Conservation (phyloP, 1,140 invertebrate genomes). For the Catajapyx aquilonaris region DNA sequence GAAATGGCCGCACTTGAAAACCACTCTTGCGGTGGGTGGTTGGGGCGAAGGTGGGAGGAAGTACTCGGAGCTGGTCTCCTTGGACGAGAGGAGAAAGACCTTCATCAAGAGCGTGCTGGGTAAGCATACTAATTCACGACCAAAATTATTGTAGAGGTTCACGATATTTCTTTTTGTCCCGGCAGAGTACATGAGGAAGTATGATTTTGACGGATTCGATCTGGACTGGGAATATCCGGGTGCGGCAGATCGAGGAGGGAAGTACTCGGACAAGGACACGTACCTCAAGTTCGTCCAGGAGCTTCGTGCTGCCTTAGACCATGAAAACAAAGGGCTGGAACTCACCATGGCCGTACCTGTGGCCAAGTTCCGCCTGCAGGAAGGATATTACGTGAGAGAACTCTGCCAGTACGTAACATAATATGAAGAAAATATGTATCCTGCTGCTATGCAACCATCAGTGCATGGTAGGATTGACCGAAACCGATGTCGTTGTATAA, state of each 20-base stretch:
- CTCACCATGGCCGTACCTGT: conserved; percentile 69
- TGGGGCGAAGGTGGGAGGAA: conserved; percentile 73
- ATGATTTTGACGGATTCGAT: conserved; percentile 61
- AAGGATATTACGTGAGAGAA: conserved; percentile 72
- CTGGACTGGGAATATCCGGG: conserved; percentile 75
- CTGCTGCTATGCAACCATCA: too few relatives aligned
- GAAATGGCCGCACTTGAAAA: conserved; percentile 49
- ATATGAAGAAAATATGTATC: too few relatives aligned
- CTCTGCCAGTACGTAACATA: conserved; percentile 69
- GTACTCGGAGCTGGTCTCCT: conserved; percentile 54
- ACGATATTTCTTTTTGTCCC: conserved; percentile 7
- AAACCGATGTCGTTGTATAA: too few relatives aligned
- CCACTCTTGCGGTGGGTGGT: conserved; percentile 59
- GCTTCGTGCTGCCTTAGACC: conserved; percentile 50
- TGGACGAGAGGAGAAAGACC: conserved; percentile 36
- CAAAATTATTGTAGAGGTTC: neutral
- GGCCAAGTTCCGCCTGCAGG: conserved; percentile 60
- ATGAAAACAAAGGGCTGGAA: conserved; percentile 51
- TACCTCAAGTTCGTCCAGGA: conserved; percentile 70
- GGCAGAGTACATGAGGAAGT: conserved; percentile 47
- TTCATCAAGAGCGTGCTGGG: conserved; percentile 56
- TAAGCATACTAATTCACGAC: too few relatives aligned
- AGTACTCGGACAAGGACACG: conserved; percentile 56
- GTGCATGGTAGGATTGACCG: too few relatives aligned
- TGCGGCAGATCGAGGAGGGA: conserved; percentile 62